These are phyloP conservation scores for Sebastes steindachneri DNA, from an alignment of 2,797 vertebrate genomes.

Conservation along the genomic window DNA sequence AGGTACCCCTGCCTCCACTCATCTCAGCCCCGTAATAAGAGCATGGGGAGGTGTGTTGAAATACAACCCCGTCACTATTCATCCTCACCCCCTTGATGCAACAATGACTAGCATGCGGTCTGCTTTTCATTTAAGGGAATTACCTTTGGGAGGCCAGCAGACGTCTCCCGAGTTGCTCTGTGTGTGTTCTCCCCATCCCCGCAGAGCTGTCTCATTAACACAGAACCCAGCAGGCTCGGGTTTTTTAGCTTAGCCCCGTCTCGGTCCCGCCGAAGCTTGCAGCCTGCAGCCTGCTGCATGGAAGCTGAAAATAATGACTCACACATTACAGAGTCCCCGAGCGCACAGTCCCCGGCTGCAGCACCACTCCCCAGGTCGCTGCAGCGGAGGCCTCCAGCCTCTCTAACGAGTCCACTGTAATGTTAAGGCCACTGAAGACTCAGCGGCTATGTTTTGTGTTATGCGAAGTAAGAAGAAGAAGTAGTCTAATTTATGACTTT, in stretches of 20 bases:
- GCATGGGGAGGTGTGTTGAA: slow-evolving; percentile 70
- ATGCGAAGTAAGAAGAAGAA: slow-evolving; percentile 35
- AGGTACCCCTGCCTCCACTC: slow-evolving; percentile 66
- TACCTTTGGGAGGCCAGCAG: slow-evolving; percentile 79
- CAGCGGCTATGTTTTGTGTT: slow-evolving; percentile 3
- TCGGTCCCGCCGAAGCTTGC: slow-evolving; percentile 57
- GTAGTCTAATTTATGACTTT: slow-evolving; percentile 50
- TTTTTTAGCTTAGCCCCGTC: slow-evolving; percentile 53
- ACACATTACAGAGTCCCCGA: slow-evolving; percentile 45
- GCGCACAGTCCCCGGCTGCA: slow-evolving; percentile 40
- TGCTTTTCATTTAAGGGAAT: slow-evolving; percentile 85
- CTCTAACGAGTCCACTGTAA: slow-evolving; percentile 64
- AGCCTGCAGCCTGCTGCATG: slow-evolving; percentile 49
- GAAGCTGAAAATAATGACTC: slow-evolving; percentile 74
- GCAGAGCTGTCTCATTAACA: slow-evolving; percentile 84
- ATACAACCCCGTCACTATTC: slow-evolving; percentile 75
- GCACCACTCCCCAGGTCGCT: slow-evolving; percentile 46
- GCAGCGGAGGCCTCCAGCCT: slow-evolving; percentile 29
- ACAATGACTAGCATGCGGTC: slow-evolving; percentile 75
- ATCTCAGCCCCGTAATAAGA: slow-evolving; percentile 55
- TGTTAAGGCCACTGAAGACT: slow-evolving; percentile 45
- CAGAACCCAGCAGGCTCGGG: slow-evolving; percentile 54
- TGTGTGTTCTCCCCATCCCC: slow-evolving; percentile 82
- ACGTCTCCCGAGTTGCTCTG: slow-evolving; percentile 75
- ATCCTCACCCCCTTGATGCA: slow-evolving; percentile 71